Conservation (phyloP, 2,797 vertebrate species). For the Sorex maritimensis region DNA sequence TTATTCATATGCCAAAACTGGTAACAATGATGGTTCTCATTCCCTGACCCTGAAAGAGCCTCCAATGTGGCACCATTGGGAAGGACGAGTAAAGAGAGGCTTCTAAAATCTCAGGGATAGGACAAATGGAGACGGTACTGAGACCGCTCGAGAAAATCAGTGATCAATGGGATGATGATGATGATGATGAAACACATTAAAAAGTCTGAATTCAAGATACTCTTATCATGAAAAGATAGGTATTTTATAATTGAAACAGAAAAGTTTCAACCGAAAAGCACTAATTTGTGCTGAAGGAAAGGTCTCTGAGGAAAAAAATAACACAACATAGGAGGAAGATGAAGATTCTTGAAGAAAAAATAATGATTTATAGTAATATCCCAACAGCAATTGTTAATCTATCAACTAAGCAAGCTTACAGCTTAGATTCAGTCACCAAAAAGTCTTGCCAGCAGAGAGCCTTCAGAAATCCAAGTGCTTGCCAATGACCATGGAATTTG, state of each 20-base stretch:
- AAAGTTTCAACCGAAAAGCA: not conserved
- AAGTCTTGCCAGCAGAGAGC: not conserved
- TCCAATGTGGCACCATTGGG: no score
- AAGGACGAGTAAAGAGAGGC: no score
- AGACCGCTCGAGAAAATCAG: no score
- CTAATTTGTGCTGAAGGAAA: not conserved
- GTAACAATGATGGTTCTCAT: no score
- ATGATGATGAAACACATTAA: not conserved
- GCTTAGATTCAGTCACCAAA: not conserved
- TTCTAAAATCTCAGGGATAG: no score
- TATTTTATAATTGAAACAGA: not conserved
- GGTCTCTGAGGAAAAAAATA: not conserved
- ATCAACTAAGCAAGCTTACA: not conserved
- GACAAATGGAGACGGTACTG: no score
- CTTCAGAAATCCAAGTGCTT: constrained; percentile 58
- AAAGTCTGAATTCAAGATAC: constrained; percentile 38
- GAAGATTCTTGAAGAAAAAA: no score
- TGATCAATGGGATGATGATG: no score
- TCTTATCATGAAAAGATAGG: not conserved
- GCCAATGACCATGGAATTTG: not conserved
- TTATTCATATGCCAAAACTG: no score
- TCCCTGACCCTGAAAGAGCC: no score
- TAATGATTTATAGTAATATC: not conserved
- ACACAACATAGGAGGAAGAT: no score
- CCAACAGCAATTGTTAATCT: constrained; percentile 11